Percentiles rank a stretch among this genome's conserved stretches.
phyloP scores from a whole-genome alignment of 2,797 vertebrate species.

The Naso thynnoides region DNA sequence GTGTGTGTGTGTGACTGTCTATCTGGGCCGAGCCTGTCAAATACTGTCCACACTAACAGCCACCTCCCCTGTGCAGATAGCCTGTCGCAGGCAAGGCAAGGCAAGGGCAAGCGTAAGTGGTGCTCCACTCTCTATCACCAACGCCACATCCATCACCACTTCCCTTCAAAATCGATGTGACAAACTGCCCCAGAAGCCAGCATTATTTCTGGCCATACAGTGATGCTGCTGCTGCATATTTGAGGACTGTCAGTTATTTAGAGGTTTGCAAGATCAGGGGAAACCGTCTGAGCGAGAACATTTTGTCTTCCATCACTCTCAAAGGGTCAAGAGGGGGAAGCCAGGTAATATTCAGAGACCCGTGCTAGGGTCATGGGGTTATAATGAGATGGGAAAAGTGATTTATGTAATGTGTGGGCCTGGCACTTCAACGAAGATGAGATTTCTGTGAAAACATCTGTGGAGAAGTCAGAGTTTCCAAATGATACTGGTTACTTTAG shows the following conservation, averaged over 20 bases:
- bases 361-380: neutral
- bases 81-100: slow-evolving; percentile 64
- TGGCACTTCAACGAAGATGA: slow-evolving; percentile 13
- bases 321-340: slow-evolving; percentile 24
- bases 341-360: slow-evolving; percentile 17
- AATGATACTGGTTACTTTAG: neutral
- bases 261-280: slow-evolving; percentile 60
- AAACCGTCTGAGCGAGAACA: slow-evolving; percentile 48
- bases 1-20: slow-evolving; percentile 33
- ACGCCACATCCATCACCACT: slow-evolving; percentile 67
- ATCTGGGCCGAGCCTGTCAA: slow-evolving; percentile 34
- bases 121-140: slow-evolving; percentile 56
- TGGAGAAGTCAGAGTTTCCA: slow-evolving; percentile 5
- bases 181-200: slow-evolving; percentile 74
- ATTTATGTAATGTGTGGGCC: slow-evolving; percentile 14
- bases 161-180: slow-evolving; percentile 71
- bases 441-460: slow-evolving; percentile 30
- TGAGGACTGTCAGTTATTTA: slow-evolving; percentile 54
- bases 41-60: slow-evolving; percentile 28
- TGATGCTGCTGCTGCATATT: slow-evolving; percentile 55
- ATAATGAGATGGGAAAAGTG: neutral
- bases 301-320: slow-evolving; percentile 36
- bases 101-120: slow-evolving; percentile 70
- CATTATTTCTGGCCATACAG: slow-evolving; percentile 65
- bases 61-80: slow-evolving; percentile 40